Evolutionary conservation across 2,888 invertebrate genomes (phyloP).

Genomic region (Metellina segmentata): DNA sequence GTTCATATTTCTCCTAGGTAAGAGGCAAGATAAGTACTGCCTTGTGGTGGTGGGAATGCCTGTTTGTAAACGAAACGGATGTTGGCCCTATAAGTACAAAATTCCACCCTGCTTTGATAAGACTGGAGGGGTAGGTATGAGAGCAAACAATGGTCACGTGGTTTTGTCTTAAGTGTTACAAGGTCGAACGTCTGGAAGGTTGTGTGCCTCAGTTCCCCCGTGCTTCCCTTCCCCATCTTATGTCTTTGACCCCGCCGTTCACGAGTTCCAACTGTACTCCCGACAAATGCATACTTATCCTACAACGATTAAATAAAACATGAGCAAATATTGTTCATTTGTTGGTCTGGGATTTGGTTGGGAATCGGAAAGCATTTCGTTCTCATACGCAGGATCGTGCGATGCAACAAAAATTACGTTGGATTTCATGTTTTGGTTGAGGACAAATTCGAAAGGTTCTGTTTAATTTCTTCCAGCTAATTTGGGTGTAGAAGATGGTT

Average conservation of each 20-base stretch:
- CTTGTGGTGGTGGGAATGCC: not conserved
- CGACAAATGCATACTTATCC: no score
- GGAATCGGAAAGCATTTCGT: no score
- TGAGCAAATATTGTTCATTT: no score
- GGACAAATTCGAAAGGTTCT: no score
- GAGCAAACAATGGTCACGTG: constrained; percentile 61
- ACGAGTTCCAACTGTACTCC: not conserved
- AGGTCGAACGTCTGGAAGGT: constrained; percentile 65
- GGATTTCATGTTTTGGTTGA: no score
- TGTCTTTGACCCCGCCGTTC: constrained; percentile 55
- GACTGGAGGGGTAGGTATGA: not conserved
- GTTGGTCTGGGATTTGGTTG: no score
- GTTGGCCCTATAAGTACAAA: not conserved
- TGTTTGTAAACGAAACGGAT: constrained; percentile 40
- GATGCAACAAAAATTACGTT: no score
- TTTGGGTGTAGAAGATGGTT: no score
- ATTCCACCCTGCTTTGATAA: not conserved
- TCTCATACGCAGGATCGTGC: no score
- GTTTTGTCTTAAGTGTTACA: constrained; percentile 62
- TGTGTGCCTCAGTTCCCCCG: not conserved
- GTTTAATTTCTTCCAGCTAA: no score
- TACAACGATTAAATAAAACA: no score
- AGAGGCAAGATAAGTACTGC: not conserved
- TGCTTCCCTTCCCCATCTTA: not conserved
- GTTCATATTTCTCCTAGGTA: no score